Evolutionary conservation across 2,888 invertebrate genomes (phyloP).

Genomic region (Tetragonisca angustula): DNA sequence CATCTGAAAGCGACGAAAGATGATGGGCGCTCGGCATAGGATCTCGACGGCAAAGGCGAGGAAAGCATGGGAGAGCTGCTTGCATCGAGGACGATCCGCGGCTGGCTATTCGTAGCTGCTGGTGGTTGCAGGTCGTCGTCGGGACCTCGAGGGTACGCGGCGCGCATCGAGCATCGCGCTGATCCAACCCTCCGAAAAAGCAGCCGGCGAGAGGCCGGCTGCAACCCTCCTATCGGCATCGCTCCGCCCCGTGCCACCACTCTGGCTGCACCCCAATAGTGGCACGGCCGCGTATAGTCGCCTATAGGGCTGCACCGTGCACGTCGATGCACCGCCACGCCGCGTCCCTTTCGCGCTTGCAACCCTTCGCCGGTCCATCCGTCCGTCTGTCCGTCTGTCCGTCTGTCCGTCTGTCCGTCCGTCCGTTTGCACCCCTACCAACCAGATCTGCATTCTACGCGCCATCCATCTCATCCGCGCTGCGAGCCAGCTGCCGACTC

Average conservation of each 20-base stretch:
- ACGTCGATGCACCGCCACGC: constrained; percentile 62
- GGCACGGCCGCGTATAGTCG: constrained; percentile 61
- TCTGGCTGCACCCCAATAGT: constrained; percentile 69
- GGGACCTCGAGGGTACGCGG: constrained; percentile 24
- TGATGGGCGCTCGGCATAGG: not conserved
- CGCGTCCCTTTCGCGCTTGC: constrained; percentile 61
- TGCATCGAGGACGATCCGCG: constrained; percentile 24
- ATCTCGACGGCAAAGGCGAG: not conserved
- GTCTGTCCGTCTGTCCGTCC: constrained; percentile 49
- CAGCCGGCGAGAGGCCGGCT: constrained; percentile 78
- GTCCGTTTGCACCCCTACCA: constrained; percentile 60
- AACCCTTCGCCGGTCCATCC: constrained; percentile 61
- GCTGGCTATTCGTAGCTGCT: constrained; percentile 14
- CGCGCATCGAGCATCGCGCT: constrained; percentile 78
- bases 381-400: constrained; percentile 55
- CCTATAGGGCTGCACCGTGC: constrained; percentile 69
- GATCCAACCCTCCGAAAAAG: constrained; percentile 81
- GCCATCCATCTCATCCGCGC: constrained; percentile 62
- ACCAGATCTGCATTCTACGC: constrained; percentile 61
- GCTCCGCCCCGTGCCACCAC: constrained; percentile 81
- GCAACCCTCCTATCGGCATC: constrained; percentile 81
- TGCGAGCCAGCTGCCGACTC: constrained; percentile 62
- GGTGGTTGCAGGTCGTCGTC: constrained; percentile 1
- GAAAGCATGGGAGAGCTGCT: not conserved
- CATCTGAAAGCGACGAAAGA: not conserved